These are phyloP conservation scores for Acanthosepion pharaonis DNA, from an alignment of 2,888 invertebrate species.

Conservation along the genomic window DNA sequence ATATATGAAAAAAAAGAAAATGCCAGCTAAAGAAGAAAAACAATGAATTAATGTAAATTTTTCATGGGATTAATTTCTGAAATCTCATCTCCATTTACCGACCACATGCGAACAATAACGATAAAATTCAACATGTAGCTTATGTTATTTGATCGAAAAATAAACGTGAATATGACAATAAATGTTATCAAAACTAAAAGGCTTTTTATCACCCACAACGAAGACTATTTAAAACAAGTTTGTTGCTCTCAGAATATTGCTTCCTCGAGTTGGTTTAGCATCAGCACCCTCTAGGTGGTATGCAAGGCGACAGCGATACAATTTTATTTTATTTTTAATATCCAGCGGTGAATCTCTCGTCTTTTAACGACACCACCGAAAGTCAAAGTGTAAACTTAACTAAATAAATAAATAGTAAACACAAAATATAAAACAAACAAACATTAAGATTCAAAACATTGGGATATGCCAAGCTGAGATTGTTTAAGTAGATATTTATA, in stretches of 20 bases:
- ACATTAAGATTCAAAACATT: neutral
- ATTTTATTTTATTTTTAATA: neutral
- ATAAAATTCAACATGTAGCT: neutral
- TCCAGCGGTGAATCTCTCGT: neutral
- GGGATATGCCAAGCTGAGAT: neutral
- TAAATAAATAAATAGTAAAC: no score
- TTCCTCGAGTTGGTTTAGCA: neutral
- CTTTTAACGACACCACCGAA: neutral
- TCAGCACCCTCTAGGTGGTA: neutral
- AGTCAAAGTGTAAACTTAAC: neutral
- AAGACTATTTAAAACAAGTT: neutral
- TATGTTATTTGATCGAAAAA: neutral
- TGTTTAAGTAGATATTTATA: conserved; percentile 1
- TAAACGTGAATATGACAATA: neutral
- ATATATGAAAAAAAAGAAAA: no score
- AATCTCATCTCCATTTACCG: neutral
- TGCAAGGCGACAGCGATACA: neutral
- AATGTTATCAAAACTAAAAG: neutral
- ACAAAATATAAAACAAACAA: neutral
- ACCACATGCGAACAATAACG: neutral
- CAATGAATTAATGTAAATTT: no score
- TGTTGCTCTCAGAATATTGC: neutral
- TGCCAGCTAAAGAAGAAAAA: no score
- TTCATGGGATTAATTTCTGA: neutral
- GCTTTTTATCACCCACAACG: neutral